Evolutionary conservation across 2,113 vertebrate genomes (phyloP).

Genomic region (Planiliza haematocheilus): DNA sequence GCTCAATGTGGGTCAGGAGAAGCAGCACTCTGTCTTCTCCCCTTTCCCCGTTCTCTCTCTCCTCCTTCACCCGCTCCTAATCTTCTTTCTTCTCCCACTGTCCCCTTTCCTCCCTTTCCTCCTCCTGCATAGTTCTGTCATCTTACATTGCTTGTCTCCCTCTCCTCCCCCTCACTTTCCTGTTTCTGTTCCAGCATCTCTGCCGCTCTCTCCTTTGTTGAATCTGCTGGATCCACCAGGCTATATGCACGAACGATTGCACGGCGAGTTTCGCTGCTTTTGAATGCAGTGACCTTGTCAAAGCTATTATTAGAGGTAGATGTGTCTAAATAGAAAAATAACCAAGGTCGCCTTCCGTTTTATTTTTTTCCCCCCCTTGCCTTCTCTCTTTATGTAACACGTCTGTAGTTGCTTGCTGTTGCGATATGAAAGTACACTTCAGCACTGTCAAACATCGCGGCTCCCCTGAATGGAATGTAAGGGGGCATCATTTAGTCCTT

Average conservation of each 20-base stretch:
- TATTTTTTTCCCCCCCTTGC: not conserved
- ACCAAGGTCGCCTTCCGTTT: slow-evolving; percentile 58
- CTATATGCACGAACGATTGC: slow-evolving; percentile 30
- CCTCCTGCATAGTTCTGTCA: slow-evolving; percentile 46
- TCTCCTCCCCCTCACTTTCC: slow-evolving; percentile 36
- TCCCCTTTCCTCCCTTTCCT: slow-evolving; percentile 17
- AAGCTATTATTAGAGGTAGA: slow-evolving; percentile 39
- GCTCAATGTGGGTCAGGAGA: slow-evolving; percentile 85
- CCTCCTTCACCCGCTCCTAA: slow-evolving; percentile 38
- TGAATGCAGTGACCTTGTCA: slow-evolving; percentile 74
- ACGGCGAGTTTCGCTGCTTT: slow-evolving; percentile 33
- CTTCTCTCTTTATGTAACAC: slow-evolving; percentile 63
- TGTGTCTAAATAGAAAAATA: slow-evolving; percentile 36
- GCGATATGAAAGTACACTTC: slow-evolving; percentile 48
- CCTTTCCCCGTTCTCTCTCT: slow-evolving; percentile 52
- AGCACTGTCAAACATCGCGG: slow-evolving; percentile 14
- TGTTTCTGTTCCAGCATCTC: slow-evolving; percentile 41
- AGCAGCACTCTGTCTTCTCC: slow-evolving; percentile 71
- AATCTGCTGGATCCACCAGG: slow-evolving; percentile 54
- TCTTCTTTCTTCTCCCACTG: slow-evolving; percentile 48
- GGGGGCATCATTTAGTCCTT: slow-evolving; percentile 53
- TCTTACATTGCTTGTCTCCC: slow-evolving; percentile 42
- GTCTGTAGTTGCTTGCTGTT: slow-evolving; percentile 45
- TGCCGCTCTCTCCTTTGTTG: slow-evolving; percentile 69
- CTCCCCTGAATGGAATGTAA: slow-evolving; percentile 42